These are phyloP conservation scores for Linnaemya vulpina DNA, from an alignment of 2,888 invertebrate species.

Conservation along the genomic window DNA sequence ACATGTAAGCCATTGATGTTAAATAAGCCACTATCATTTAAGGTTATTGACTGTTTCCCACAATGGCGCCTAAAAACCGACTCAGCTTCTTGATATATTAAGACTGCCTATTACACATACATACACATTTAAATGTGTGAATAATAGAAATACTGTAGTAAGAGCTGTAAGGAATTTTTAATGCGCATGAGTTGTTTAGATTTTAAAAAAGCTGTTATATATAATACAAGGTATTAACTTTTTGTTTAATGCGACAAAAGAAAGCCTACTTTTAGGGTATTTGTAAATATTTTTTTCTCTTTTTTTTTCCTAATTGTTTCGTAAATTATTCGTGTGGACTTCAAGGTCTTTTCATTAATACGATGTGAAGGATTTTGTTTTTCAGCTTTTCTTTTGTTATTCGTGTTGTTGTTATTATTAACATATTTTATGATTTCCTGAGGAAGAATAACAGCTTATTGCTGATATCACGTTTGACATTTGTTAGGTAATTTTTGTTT, in stretches of 20 bases:
- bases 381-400: background rate
- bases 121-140: background rate
- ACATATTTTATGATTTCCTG: background rate
- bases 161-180: background rate
- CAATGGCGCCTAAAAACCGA: constrained; percentile 11
- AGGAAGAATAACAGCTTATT: background rate
- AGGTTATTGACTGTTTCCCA: constrained; percentile 18
- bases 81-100: background rate
- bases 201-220: background rate
- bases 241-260: background rate
- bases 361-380: background rate
- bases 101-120: background rate
- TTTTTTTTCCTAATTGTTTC: background rate
- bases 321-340: constrained; percentile 61
- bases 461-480: too few relatives aligned
- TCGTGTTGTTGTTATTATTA: background rate
- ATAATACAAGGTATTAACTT: background rate
- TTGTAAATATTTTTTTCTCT: background rate
- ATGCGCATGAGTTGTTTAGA: constrained; percentile 23
- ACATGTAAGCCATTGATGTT: background rate
- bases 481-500: too few relatives aligned
- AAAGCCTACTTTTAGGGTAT: constrained; percentile 19
- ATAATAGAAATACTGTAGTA: background rate
- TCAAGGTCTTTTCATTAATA: constrained; percentile 3
- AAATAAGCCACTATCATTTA: background rate